Evolutionary conservation across 2,113 vertebrate genomes (phyloP), one percentile per base, ranked within the genome.

Genomic region (Trematomus loennbergii): DNA sequence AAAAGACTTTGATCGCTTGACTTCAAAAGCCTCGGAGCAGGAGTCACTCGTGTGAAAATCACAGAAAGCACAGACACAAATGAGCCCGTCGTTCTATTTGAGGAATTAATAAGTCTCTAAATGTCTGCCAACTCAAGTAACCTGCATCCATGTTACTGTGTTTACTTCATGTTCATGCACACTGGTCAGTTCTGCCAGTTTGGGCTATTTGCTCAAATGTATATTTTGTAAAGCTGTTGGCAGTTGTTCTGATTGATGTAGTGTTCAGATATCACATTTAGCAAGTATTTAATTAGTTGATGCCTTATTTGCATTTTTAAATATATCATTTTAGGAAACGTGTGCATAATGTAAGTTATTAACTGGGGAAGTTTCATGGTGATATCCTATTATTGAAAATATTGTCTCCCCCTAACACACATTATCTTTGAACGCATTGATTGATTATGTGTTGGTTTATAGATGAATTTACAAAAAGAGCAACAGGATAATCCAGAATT

Each of bases 1-100:
- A 29, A 1, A 16, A 1, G 46, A 67, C 77, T 78, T 72, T 69
- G 76, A 77, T 75, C 43, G 12, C 22, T 66, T 67, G 1, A 12
- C 63, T 71, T 78, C 33, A 72, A 80, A 72, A 54, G 5, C 22
- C 9, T 22, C 50, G 40, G 36, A 57, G 25, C n/a, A 36, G 43
- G 11, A 48, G 22, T n/a, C 12, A 40, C 29, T 48, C 62, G 68
- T 36, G 16, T 22, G 5, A 40, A 59, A 3, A 9, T 61, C 11
- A 43, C 29, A n/a, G 6, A 29, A 43, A 43, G 53, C 25, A 15
- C 4, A 3, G 5, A 18, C 17, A 12, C 20, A 36, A 46, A 49
- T 22, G 5, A 55, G 29, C 52, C 12, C 17, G 4, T n/a, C 52
- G 9, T 57, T 43, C 16, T 18, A 29, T 12, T 6, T 9, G 3